Conservation (phyloP, 2,797 vertebrate species). For the Myotis pilosus region DNA sequence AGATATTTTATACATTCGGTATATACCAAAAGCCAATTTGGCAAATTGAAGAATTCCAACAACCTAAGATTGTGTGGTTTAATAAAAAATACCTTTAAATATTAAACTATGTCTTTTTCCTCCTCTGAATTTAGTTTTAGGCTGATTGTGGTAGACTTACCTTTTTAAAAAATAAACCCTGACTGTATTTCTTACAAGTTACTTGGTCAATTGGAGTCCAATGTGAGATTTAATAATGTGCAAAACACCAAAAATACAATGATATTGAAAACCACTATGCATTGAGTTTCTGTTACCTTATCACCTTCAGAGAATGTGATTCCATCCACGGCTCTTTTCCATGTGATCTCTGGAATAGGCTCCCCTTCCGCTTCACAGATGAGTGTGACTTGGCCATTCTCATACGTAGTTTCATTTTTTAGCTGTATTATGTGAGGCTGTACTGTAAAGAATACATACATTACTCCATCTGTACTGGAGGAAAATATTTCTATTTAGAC, state of each 20-base stretch:
- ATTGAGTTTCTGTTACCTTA: slow-evolving; percentile 87
- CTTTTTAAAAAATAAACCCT: not conserved
- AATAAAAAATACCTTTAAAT: not conserved
- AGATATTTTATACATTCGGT: not conserved
- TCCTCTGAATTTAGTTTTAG: not conserved
- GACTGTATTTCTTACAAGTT: not conserved
- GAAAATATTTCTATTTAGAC: not conserved
- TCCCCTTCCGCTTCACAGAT: slow-evolving; percentile 96
- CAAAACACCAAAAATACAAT: not conserved
- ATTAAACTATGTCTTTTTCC: not conserved
- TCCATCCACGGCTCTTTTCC: slow-evolving; percentile 94
- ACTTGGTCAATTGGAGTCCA: not conserved
- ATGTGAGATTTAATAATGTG: not conserved
- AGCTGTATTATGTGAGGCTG: slow-evolving; percentile 97
- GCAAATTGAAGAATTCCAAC: not conserved
- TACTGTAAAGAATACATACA: slow-evolving; percentile 88
- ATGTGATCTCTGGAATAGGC: slow-evolving; percentile 95
- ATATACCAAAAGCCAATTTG: not conserved
- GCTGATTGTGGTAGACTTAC: not conserved
- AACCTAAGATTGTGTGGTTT: not conserved
- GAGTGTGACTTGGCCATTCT: slow-evolving; percentile 94
- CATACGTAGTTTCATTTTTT: slow-evolving; percentile 94
- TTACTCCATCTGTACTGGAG: slow-evolving; percentile 73
- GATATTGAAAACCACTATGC: not conserved
- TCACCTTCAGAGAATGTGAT: slow-evolving; percentile 91